Evolutionary conservation across 2,888 invertebrate species (phyloP).

Genomic region (Eupithecia vulgata): DNA sequence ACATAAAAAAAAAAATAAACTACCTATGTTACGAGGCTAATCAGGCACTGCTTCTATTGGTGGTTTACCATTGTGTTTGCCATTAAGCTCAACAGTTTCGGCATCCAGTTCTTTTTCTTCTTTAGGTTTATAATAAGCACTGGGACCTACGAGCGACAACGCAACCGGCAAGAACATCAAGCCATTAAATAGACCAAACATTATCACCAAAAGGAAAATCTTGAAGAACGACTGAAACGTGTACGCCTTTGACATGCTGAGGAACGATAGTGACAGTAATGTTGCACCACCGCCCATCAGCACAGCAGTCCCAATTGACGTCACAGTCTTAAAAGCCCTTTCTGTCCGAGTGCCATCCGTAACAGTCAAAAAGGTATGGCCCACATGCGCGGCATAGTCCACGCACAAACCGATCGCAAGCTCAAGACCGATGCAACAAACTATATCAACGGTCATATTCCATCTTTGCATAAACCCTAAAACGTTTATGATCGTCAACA

Average conservation of each 20-base stretch:
- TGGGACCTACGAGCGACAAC: conserved; percentile 89
- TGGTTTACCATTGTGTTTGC: conserved; percentile 56
- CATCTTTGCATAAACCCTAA: conserved; percentile 91
- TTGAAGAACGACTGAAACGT: conserved; percentile 90
- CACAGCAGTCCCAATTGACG: conserved; percentile 90
- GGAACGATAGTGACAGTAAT: conserved; percentile 87
- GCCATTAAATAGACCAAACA: conserved; percentile 91
- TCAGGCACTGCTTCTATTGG: conserved; percentile 9
- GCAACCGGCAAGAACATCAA: conserved; percentile 89
- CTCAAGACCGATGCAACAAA: conserved; percentile 91
- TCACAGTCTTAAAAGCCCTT: conserved; percentile 86
- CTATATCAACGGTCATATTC: conserved; percentile 92
- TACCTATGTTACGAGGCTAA: neutral
- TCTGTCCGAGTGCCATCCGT: conserved; percentile 80
- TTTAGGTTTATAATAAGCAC: conserved; percentile 72
- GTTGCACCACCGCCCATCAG: conserved; percentile 91
- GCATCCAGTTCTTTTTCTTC: conserved; percentile 50
- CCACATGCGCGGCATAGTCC: conserved; percentile 92
- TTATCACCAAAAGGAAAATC: conserved; percentile 90
- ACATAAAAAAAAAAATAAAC: neutral
- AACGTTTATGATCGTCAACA: conserved; percentile 89
- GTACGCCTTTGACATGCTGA: conserved; percentile 89
- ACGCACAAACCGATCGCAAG: conserved; percentile 92
- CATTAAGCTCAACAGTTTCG: conserved; percentile 70
- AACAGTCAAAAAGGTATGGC: conserved; percentile 90